Base-by-base conservation (phyloP, 2,113 vertebrate species). In the Dromaius novaehollandiae region DNA sequence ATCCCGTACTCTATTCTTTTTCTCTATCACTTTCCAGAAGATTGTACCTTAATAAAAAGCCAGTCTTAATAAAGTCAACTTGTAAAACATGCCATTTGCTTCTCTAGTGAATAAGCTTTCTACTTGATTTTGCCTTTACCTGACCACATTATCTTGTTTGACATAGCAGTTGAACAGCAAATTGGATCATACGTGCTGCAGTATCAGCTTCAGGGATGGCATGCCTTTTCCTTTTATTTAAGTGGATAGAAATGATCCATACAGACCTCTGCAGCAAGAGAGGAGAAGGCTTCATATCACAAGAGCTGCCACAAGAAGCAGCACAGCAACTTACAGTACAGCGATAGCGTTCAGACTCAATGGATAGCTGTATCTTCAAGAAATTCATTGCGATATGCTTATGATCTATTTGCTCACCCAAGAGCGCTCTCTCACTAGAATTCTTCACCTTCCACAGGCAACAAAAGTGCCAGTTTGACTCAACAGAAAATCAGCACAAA, bases 301-400 rank as follows among this genome's bases (percentile, higher is more conserved):
- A 53, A 21, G 40, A 56, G 71, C 70, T 51, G 21, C 19, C 50
- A 32, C 9, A 20, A 30, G 51, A 16, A 20, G 51, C 48, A 40
- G 61, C n/a, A 17, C 40, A 32, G 38, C 2, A 30, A 34, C 38
- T 9, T 19, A 32, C 64, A 40, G 32, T 38, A 44, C 6, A n/a
- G 5, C 4, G 8, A 25, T 38, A 50, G n/a, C 51, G 28, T 58
- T 32, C 14, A 0, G 2, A 9, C n/a, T 19, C 2, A 16, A 16
- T 14, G 34, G 55, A 11, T n/a, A 36, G 3, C 24, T 3, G 8
- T 1, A 0, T 24, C 42, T 40, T 11, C 17, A 24, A 46, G 28
- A 22, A 7, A 25, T 3, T 48, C 66, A 22, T 26, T 8, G 3
- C 60, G 13, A 7, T 36, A 8, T 0, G 0, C 1, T 8, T 3